Evolutionary conservation across 23 tunicate species (phyloP), one percentile per base, ranked within the genome.

Genomic region (Botrylloides violaceus): DNA sequence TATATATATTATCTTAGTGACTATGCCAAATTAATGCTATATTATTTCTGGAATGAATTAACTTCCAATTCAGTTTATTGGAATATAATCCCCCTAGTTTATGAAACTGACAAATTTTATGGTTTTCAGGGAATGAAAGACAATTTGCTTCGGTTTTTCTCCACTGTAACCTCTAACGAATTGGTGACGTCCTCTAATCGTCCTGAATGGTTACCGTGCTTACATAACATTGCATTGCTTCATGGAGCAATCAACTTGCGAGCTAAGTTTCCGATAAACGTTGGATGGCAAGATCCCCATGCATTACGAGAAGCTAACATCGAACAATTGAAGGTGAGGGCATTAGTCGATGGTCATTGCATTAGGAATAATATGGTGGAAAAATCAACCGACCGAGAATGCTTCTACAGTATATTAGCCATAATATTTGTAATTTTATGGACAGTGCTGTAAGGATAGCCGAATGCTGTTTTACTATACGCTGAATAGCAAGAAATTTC

Each of bases 151-250:
- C 80, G 87, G 3, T 88, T 88, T 57, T 65, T 78, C 50, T 63
- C 87, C 34, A 81, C 83, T 32, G 59, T 61, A 73, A 59, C 81
- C 65, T 49, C 66, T 68, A 76, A 75, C 49, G 96, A 88, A 59
- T 72, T 88, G 71, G 71, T 88, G 60, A 81, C 84, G 58, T 26
- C 84, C 59, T 81, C 88, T 25, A 70, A 82, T 24, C 76, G 96
- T 1, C 87, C 87, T 6, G 96, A 88, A 66, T 88, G 88, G 87
- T 58, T 88, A n/a, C 96, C 96, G 24, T 88, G 87, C 47, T 61
- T 88, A 34, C 96, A 88, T 79, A 88, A 88, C 49, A 71, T 81
- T 34, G 77, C 87, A 36, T 72, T 88, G 43, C 31, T 88, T 38
- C 96, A 88, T 35, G 96, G 96, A 21, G 96, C 87, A 2, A 77